Conservation (phyloP, 2,888 invertebrate species). For the Nemapogon koenigi region DNA sequence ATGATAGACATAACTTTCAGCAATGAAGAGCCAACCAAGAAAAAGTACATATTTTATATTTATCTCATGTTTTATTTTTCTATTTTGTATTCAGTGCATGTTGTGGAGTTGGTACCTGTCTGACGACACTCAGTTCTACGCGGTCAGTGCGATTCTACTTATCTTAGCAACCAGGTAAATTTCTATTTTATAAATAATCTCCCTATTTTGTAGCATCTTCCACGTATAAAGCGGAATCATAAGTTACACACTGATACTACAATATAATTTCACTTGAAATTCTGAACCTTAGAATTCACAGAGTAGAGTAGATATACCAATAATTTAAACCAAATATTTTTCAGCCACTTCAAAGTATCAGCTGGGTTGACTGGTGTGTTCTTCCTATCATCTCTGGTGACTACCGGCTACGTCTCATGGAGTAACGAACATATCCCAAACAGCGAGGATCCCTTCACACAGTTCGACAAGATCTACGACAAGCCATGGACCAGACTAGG, state of each 20-base stretch:
- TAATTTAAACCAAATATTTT: conserved; percentile 14
- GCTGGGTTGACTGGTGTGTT: conserved; percentile 69
- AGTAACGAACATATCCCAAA: conserved; percentile 79
- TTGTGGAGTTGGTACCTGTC: conserved; percentile 91
- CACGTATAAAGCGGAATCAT: too few relatives aligned
- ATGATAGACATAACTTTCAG: too few relatives aligned
- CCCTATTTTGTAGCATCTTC: too few relatives aligned
- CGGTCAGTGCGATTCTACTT: conserved; percentile 81
- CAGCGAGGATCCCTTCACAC: conserved; percentile 80
- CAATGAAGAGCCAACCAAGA: too few relatives aligned
- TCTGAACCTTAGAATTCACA: too few relatives aligned
- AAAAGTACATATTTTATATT: too few relatives aligned
- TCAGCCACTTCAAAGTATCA: conserved; percentile 79
- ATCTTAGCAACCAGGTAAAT: conserved; percentile 73
- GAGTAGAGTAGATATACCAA: too few relatives aligned
- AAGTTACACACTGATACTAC: too few relatives aligned
- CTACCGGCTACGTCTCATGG: conserved; percentile 81
- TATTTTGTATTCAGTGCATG: conserved; percentile 73
- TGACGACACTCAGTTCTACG: conserved; percentile 87
- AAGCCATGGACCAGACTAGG: conserved; percentile 89
- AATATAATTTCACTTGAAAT: too few relatives aligned
- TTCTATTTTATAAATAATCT: conserved; percentile 6
- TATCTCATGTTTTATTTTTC: background rate
- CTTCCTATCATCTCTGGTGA: conserved; percentile 78
- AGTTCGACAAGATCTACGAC: conserved; percentile 89